Percentiles rank a stretch among this genome's conserved stretches.
phyloP scores from a whole-genome alignment of 1,140 invertebrate genomes.

The Dendrolimus kikuchii region DNA sequence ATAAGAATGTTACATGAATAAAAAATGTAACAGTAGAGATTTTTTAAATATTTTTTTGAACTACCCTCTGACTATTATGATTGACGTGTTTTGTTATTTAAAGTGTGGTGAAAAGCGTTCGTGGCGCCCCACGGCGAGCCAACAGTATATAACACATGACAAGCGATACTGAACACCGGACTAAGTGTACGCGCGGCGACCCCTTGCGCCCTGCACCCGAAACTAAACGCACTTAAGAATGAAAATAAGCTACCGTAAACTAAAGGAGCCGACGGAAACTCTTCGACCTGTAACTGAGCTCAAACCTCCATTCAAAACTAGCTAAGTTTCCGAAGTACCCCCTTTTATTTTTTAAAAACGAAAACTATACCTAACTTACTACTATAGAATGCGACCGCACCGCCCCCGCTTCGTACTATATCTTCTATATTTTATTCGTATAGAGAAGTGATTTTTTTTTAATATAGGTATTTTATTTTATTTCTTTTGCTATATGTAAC shows the following conservation, averaged over 20 bases:
- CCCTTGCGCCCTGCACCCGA: constrained; percentile 8
- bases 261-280: too few relatives aligned
- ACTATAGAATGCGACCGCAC: constrained; percentile 24
- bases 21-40: too few relatives aligned
- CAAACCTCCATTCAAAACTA: constrained; percentile 2
- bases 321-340: neutral
- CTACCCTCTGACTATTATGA: too few relatives aligned
- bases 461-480: constrained; percentile 47
- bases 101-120: too few relatives aligned
- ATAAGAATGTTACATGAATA: too few relatives aligned
- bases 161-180: constrained; percentile 38
- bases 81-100: too few relatives aligned
- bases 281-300: neutral
- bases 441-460: constrained; percentile 54
- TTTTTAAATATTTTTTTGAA: too few relatives aligned
- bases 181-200: constrained; percentile 21
- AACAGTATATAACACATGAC: constrained; percentile 23
- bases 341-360: constrained; percentile 5
- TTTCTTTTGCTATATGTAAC: constrained; percentile 56
- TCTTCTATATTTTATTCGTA: constrained; percentile 50
- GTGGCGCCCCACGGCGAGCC: constrained; percentile 30
- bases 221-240: too few relatives aligned
- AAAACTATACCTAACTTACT: constrained; percentile 40
- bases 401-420: constrained; percentile 44
- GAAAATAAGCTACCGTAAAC: too few relatives aligned